Conservation (phyloP, 2,888 invertebrate species). For the Onthophagus sagittarius region DNA sequence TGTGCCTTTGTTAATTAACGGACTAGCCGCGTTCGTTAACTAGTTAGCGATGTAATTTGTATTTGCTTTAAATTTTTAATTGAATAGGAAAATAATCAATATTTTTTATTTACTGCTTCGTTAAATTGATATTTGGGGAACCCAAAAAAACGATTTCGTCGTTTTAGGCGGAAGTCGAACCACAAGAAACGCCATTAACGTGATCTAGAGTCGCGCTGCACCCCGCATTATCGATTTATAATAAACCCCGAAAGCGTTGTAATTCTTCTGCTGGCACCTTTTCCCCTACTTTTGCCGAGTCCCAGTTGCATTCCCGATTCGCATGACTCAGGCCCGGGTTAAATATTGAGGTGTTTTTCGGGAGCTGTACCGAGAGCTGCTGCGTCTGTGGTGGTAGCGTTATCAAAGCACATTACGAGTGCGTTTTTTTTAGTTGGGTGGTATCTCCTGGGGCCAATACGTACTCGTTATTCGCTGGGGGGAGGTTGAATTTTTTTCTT, state of each 20-base stretch:
- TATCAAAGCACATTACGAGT: conserved; percentile 8
- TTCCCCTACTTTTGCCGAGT: not conserved
- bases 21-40: too few relatives aligned
- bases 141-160: not conserved
- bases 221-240: conserved; percentile 18
- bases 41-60: too few relatives aligned
- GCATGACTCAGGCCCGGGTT: conserved; percentile 5
- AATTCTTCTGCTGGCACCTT: not conserved
- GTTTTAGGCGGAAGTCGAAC: not conserved
- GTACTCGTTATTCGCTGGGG: conserved; percentile 4
- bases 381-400: not conserved
- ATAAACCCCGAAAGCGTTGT: conserved; percentile 14
- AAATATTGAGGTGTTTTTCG: conserved; percentile 10
- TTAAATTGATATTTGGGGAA: not conserved
- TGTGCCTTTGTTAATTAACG: too few relatives aligned
- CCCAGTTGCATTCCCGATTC: conserved; percentile 3
- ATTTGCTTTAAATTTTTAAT: too few relatives aligned
- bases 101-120: not conserved
- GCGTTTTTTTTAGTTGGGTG: conserved; percentile 1
- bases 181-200: conserved; percentile 20
- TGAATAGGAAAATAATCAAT: too few relatives aligned
- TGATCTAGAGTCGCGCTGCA: conserved; percentile 14
- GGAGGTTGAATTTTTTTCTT: conserved; percentile 5
- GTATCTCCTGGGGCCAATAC: conserved; percentile 2
- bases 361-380: not conserved